phyloP scores from a whole-genome alignment of 2,888 invertebrate genomes.

The Agrypnus murinus region DNA sequence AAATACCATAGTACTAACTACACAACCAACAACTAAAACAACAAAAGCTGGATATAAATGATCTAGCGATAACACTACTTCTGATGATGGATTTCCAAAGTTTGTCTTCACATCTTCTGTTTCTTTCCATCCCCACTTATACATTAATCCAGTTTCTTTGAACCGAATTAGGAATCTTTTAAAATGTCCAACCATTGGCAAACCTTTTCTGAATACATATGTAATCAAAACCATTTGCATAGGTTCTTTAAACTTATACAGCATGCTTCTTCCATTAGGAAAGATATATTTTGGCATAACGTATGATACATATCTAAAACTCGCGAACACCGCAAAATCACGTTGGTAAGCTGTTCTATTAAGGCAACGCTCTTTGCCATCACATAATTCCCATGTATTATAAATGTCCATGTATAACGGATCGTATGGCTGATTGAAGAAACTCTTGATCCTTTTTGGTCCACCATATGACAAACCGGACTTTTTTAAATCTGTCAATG shows the following conservation, averaged over 20 bases:
- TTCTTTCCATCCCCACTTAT: conserved; percentile 5
- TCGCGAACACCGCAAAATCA: conserved; percentile 56
- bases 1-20: background rate
- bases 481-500: conserved; percentile 72
- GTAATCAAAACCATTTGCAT: background rate
- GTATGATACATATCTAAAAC: no score
- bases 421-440: background rate
- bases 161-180: background rate
- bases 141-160: background rate
- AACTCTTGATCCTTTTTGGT: background rate
- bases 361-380: conserved; percentile 52
- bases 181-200: background rate
- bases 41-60: conserved; percentile 7
- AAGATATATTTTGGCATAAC: no score
- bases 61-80: conserved; percentile 6
- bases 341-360: conserved; percentile 54
- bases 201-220: background rate
- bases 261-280: conserved; percentile 47
- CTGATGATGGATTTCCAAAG: background rate
- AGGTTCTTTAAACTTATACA: conserved; percentile 44
- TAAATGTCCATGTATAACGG: conserved; percentile 15
- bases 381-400: conserved; percentile 45
- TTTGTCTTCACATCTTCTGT: background rate
- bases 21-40: conserved; percentile 1
- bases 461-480: conserved; percentile 71